Conservation (phyloP, 2,113 vertebrate genomes). For the Zingel zingel region DNA sequence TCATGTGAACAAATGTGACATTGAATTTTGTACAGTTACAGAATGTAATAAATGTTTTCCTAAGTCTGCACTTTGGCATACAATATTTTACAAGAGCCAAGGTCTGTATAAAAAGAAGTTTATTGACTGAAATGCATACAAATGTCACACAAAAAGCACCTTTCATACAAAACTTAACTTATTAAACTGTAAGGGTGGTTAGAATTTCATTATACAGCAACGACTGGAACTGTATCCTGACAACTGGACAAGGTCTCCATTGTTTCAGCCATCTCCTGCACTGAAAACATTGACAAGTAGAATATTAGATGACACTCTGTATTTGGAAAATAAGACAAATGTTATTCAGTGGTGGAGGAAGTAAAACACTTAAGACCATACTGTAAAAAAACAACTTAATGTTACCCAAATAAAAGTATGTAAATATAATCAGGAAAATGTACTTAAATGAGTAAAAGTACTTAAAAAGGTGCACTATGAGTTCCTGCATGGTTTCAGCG, state of each 20-base stretch:
- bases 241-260: slow-evolving; percentile 68
- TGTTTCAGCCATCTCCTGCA: slow-evolving; percentile 71
- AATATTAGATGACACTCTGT: not conserved
- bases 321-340: not conserved
- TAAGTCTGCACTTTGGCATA: slow-evolving; percentile 51
- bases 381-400: not conserved
- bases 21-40: slow-evolving; percentile 79
- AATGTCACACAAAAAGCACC: slow-evolving; percentile 73
- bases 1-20: slow-evolving; percentile 72
- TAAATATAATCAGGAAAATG: too few relatives aligned
- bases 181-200: slow-evolving; percentile 13
- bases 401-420: not conserved
- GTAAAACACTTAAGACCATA: not conserved
- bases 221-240: slow-evolving; percentile 44
- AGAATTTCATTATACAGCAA: slow-evolving; percentile 58
- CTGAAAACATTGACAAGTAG: slow-evolving; percentile 56
- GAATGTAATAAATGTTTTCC: slow-evolving; percentile 84
- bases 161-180: slow-evolving; percentile 69
- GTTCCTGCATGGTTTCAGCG: too few relatives aligned
- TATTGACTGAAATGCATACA: slow-evolving; percentile 80
- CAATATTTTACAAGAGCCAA: not conserved
- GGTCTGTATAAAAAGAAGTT: slow-evolving; percentile 60
- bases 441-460: not conserved
- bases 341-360: not conserved
- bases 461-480: too few relatives aligned